Base-by-base conservation (phyloP, 2,797 vertebrate genomes). In the Lemur catta region DNA sequence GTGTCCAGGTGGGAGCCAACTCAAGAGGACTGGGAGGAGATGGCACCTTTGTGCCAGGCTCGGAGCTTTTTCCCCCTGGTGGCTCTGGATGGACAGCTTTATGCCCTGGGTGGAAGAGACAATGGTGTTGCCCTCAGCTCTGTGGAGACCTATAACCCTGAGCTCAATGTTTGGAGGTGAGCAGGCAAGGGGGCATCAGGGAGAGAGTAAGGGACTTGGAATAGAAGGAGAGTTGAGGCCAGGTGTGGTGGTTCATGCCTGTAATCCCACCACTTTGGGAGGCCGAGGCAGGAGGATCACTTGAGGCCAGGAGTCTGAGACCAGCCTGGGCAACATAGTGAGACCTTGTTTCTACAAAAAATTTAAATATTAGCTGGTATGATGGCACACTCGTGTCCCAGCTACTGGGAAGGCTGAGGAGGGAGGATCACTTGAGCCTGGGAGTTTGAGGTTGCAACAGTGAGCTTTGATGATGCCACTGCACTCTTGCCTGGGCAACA, bases 11-110 rank as follows among this genome's bases (percentile, higher is more conserved):
- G 97, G 84, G 96, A 97, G 57, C 98, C 99, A n/a, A 97, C 98
- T 91, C 98, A 98, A 2, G 89, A 97, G 9, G 97, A 96, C 65
- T 99, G 99, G 99, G 97, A 99, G 93, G 91, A 93, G 89, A 89
- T 98, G 89, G 98, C 99, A 10, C 98, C 99, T 96, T 98, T 99
- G 98, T 95, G 97, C n/a, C 97, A 98, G 86, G 97, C 98, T 26
- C 98, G 99, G 74, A 98, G 99, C 94, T 98, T 98, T 93, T 99
- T 99, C 50, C 98, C 99, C 0, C 98, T 98, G 17, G 98, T 98
- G 35, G 98, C 95, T 2, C 95, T 98, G 13, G 97, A 98, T 52
- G 98, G 98, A 57, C 97, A 98, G 85, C 98, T 99, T 95, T 99
- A 99, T 20, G 99, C 98, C 38, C 90, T 99, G n/a, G 99, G 99